Evolutionary conservation across 2,888 invertebrate species (phyloP).

Genomic region (Drosophila kambysellisi): DNA sequence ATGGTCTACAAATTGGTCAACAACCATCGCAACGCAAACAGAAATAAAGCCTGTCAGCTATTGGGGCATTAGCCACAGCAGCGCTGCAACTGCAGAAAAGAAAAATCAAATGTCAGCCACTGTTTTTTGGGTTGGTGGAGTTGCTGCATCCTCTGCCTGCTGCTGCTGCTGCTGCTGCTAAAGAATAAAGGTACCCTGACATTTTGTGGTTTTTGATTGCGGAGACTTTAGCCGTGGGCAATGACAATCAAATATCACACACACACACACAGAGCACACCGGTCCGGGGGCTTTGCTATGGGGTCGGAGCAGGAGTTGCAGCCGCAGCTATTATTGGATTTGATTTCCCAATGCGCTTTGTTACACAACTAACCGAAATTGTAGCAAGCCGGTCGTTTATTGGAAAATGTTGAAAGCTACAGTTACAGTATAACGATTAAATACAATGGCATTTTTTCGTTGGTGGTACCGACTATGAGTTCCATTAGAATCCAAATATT

Average conservation of each 20-base stretch:
- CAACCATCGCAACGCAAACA: slow-evolving; percentile 62
- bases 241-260: slow-evolving; percentile 61
- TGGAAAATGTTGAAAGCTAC: slow-evolving; percentile 27
- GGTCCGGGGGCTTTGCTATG: not conserved
- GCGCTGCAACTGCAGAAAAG: slow-evolving; percentile 65
- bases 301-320: not conserved
- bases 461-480: slow-evolving; percentile 30
- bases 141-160: not conserved
- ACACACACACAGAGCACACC: not conserved
- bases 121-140: slow-evolving; percentile 3
- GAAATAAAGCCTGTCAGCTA: slow-evolving; percentile 61
- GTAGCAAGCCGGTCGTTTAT: slow-evolving; percentile 34
- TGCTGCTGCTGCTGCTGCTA: not conserved
- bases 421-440: slow-evolving; percentile 13
- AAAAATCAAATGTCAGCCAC: slow-evolving; percentile 66
- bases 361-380: slow-evolving; percentile 41
- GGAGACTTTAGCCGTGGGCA: slow-evolving; percentile 47
- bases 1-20: slow-evolving; percentile 81
- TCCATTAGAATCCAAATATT: slow-evolving; percentile 3
- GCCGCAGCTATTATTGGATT: slow-evolving; percentile 52
- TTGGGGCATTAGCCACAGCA: slow-evolving; percentile 64
- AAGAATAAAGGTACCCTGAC: slow-evolving; percentile 63
- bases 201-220: slow-evolving; percentile 70
- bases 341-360: slow-evolving; percentile 64
- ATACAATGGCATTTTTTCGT: slow-evolving; percentile 17